phyloP scores from a whole-genome alignment of 1,140 invertebrate species.

The Hypothenemus hampei region DNA sequence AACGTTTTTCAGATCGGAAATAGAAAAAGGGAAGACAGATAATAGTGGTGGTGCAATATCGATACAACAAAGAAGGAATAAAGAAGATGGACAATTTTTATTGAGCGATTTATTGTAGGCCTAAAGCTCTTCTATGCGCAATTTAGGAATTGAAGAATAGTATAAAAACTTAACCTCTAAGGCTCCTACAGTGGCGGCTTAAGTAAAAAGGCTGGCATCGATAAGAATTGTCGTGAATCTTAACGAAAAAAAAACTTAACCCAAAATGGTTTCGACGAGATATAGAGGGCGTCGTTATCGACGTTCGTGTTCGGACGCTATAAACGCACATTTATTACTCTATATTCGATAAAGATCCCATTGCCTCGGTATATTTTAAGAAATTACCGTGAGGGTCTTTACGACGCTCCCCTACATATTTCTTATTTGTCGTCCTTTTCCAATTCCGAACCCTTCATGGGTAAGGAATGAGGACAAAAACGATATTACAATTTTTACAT shows the following conservation, averaged over 20 bases:
- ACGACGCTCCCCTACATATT: slow-evolving; percentile 10
- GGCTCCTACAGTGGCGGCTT: not conserved
- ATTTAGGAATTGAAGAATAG: slow-evolving; percentile 15
- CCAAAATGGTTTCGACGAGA: slow-evolving; percentile 25
- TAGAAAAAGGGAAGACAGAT: slow-evolving; percentile 17
- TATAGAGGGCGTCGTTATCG: slow-evolving; percentile 29
- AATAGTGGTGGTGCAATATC: slow-evolving; percentile 13
- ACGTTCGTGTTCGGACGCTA: slow-evolving; percentile 36
- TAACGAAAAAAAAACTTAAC: not conserved
- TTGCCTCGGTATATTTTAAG: slow-evolving; percentile 38
- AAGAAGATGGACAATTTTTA: slow-evolving; percentile 13
- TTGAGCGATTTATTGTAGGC: slow-evolving; percentile 11
- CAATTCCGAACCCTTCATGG: not conserved
- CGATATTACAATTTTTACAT: slow-evolving; percentile 15
- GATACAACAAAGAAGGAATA: slow-evolving; percentile 7
- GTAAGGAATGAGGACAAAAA: not conserved
- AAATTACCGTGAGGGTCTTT: slow-evolving; percentile 30
- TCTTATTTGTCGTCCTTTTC: slow-evolving; percentile 17
- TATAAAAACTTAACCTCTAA: too few species aligned
- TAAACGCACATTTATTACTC: slow-evolving; percentile 38
- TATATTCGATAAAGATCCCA: slow-evolving; percentile 36
- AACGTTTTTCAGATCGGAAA: slow-evolving; percentile 5
- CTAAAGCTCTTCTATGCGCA: slow-evolving; percentile 13
- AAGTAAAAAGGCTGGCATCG: slow-evolving; percentile 6
- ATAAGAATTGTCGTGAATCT: not conserved